phyloP scores from a whole-genome alignment of 2,797 vertebrate genomes.

The Leptatherina wallacei region DNA sequence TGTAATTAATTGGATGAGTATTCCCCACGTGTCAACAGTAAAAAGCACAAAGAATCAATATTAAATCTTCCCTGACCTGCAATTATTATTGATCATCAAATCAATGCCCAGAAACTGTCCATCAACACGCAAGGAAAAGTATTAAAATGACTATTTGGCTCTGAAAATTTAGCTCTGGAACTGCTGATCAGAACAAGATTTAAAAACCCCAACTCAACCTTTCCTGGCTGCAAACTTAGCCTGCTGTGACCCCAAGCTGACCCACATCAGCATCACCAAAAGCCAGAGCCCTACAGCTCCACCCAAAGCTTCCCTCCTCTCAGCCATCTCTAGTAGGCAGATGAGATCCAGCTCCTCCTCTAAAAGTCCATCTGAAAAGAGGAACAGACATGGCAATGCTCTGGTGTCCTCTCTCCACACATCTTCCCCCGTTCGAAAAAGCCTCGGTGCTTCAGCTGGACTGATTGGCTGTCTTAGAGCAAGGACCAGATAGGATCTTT shows the following conservation, averaged over 20 bases:
- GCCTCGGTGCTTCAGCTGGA: constrained; percentile 58
- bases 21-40: neutral
- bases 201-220: constrained; percentile 13
- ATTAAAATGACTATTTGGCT: constrained; percentile 13
- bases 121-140: constrained; percentile 19
- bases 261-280: constrained; percentile 22
- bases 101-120: constrained; percentile 35
- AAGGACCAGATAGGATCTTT: constrained; percentile 83
- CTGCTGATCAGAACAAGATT: constrained; percentile 17
- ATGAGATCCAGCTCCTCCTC: constrained; percentile 58
- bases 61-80: constrained; percentile 35
- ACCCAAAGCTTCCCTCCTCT: constrained; percentile 35
- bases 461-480: constrained; percentile 73
- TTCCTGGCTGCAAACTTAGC: constrained; percentile 15
- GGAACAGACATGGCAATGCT: constrained; percentile 48
- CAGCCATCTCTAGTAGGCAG: constrained; percentile 24
- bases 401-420: constrained; percentile 64
- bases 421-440: constrained; percentile 64
- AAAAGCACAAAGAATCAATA: constrained; percentile 45
- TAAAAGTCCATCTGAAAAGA: constrained; percentile 54
- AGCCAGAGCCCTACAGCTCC: constrained; percentile 17
- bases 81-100: constrained; percentile 49
- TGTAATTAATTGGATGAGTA: neutral
- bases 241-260: constrained; percentile 26
- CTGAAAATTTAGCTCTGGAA: neutral